Conservation (phyloP, 2,888 invertebrate species). For the Ophraella communa region DNA sequence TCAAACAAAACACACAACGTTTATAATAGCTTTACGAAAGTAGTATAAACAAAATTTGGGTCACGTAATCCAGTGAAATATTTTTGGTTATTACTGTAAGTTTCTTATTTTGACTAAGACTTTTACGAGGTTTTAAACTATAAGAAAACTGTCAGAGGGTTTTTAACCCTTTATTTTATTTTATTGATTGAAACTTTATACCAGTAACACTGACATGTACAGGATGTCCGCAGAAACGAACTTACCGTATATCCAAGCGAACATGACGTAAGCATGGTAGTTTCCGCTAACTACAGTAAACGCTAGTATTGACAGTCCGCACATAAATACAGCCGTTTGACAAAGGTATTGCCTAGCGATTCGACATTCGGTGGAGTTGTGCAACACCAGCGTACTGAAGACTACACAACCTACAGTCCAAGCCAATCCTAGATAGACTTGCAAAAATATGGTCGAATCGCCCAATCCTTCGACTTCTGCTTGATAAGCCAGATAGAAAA, state of each 20-base stretch:
- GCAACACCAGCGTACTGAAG: slow-evolving; percentile 82
- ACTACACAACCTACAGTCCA: slow-evolving; percentile 84
- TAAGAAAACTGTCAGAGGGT: too few relatives aligned
- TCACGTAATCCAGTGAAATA: too few relatives aligned
- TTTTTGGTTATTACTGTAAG: too few relatives aligned
- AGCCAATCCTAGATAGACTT: slow-evolving; percentile 80
- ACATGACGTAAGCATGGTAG: slow-evolving; percentile 79
- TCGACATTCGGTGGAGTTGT: slow-evolving; percentile 82
- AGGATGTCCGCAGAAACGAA: too few relatives aligned
- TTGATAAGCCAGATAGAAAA: slow-evolving; percentile 82
- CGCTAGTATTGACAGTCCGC: slow-evolving; percentile 78
- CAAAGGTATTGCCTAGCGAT: slow-evolving; percentile 86
- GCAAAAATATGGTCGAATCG: slow-evolving; percentile 60
- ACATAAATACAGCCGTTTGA: slow-evolving; percentile 80
- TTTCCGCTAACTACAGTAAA: slow-evolving; percentile 79
- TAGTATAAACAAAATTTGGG: too few relatives aligned
- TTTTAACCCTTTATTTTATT: too few relatives aligned
- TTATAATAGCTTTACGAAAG: too few relatives aligned
- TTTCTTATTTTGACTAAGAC: too few relatives aligned
- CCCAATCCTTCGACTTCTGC: slow-evolving; percentile 74
- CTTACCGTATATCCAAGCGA: slow-evolving; percentile 80
- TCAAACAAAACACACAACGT: too few relatives aligned
- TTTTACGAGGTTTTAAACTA: too few relatives aligned
- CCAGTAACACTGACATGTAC: too few relatives aligned
- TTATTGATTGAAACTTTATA: too few relatives aligned